Base-by-base conservation (phyloP, 2,888 invertebrate genomes). In the Bembecia ichneumoniformis region DNA sequence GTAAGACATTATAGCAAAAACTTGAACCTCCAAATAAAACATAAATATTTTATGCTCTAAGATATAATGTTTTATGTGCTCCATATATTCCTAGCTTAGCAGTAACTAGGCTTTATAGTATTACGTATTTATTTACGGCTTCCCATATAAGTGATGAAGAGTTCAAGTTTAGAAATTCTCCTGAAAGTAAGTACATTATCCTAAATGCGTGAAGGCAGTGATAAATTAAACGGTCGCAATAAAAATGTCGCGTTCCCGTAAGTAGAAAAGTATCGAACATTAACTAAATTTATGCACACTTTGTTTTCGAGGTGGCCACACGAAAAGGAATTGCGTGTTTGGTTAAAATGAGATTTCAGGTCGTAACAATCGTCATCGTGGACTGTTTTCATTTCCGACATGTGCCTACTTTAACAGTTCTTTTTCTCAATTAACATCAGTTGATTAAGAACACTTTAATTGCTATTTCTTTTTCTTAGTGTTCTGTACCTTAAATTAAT, bases 261-360 rank as follows among this genome's bases (percentile, higher is more conserved):
- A 83, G 82, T 81, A 82, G 78, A 69, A 82, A 82, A 82, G 79
- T 82, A 83, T 82, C 80, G 81, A 77, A 81, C 81, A 81, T 82
- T 82, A 81, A 82, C 68, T 76, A 82, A 83, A 84, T 84, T 84
- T 83, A 83, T 84, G 82, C 82, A 75, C 76, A 76, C 80, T 82
- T 80, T 77, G 81, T 79, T 77, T 73, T 76, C 70, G 68, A 69
- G 71, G 71, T 68, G 68, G 71, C 64, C 66, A 68, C 72, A 69
- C 68, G 71, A 66, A 68, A 68, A 69, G 78, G 76, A 77, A 77
- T 81, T 77, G 72, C 71, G 66, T 74, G 73, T 70, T 66, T 58
- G 58, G 68, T 60, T 56, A 53, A 72, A 78, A 75, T 75, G 67
- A 72, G 70, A 71, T 73, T 77, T 70, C 65, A 66, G 62, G 59